Percentiles rank a stretch among this genome's conserved stretches.
These are phyloP conservation scores for Euproctis similis DNA, from an alignment of 2,888 invertebrate species.

Conservation along the genomic window DNA sequence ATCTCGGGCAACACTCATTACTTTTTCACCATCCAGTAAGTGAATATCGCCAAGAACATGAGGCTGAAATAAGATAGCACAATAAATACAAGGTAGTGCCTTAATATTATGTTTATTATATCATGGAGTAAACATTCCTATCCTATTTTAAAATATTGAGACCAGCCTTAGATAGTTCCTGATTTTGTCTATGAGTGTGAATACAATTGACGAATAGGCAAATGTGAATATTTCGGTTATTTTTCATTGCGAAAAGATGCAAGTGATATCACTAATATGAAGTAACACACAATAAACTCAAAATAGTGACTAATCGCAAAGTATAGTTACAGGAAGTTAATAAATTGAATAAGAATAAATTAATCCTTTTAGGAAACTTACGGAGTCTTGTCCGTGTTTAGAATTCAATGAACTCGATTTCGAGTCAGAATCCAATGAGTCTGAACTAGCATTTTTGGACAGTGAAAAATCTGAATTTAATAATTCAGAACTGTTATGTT, in stretches of 20 bases:
- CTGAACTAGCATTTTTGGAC: slow-evolving; percentile 86
- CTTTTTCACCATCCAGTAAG: slow-evolving; percentile 90
- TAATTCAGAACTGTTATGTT: slow-evolving; percentile 79
- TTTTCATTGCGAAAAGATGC: slow-evolving; percentile 31
- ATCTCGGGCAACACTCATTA: slow-evolving; percentile 90
- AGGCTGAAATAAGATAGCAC: no score
- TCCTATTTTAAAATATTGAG: not conserved
- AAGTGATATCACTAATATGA: not conserved
- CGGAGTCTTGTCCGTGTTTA: slow-evolving; percentile 88
- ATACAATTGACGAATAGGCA: slow-evolving; percentile 62
- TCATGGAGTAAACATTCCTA: not conserved
- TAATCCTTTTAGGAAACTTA: slow-evolving; percentile 76
- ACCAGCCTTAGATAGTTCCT: slow-evolving; percentile 47
- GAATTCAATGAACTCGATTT: slow-evolving; percentile 90
- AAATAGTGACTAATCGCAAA: slow-evolving; percentile 20
- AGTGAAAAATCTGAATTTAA: slow-evolving; percentile 78
- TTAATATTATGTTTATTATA: no score
- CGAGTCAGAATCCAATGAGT: slow-evolving; percentile 88
- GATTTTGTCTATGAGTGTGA: slow-evolving; percentile 46
- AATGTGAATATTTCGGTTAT: slow-evolving; percentile 47
- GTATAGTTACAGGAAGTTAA: slow-evolving; percentile 51
- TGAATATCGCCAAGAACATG: slow-evolving; percentile 83
- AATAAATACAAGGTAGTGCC: no score
- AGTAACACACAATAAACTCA: slow-evolving; percentile 9
- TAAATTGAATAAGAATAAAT: slow-evolving; percentile 57